Percentiles rank a stretch among this genome's conserved stretches.
These are phyloP conservation scores for Ophion ellenae DNA, from an alignment of 2,888 invertebrate genomes.

Conservation along the genomic window DNA sequence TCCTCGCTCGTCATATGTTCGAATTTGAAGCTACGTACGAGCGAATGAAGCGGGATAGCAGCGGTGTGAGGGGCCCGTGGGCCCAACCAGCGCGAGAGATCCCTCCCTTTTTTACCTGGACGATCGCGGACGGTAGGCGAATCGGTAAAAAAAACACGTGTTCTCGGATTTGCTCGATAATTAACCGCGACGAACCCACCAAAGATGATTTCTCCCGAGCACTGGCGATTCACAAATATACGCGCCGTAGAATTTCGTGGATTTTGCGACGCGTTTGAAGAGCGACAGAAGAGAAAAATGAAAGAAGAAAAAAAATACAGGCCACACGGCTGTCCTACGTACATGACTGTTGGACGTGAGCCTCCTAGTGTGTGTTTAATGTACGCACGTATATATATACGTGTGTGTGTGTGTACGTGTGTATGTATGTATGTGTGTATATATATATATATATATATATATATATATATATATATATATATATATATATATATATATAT, in stretches of 20 bases:
- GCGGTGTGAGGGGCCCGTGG: constrained; percentile 13
- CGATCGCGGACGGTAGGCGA: constrained; percentile 21
- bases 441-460: neutral
- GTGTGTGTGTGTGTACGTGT: no score
- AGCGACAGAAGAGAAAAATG: neutral
- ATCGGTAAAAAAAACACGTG: constrained; percentile 53
- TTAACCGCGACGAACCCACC: neutral
- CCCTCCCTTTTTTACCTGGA: neutral
- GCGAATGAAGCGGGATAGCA: neutral
- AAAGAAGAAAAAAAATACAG: neutral
- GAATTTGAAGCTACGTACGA: constrained; percentile 43
- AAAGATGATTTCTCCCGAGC: neutral
- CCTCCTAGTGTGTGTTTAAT: neutral
- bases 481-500: no score
- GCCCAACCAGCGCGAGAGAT: neutral
- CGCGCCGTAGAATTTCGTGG: neutral
- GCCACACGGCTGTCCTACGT: neutral
- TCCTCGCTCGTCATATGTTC: constrained; percentile 35
- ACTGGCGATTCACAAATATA: neutral
- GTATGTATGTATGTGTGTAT: no score
- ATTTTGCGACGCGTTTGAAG: neutral
- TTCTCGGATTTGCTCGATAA: constrained; percentile 50
- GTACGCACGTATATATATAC: no score
- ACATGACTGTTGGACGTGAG: constrained; percentile 12
- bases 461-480: neutral